Evolutionary conservation across 1,140 invertebrate genomes (phyloP), one percentile per base, ranked within the genome.

Genomic region (Drosophila ironensis): DNA sequence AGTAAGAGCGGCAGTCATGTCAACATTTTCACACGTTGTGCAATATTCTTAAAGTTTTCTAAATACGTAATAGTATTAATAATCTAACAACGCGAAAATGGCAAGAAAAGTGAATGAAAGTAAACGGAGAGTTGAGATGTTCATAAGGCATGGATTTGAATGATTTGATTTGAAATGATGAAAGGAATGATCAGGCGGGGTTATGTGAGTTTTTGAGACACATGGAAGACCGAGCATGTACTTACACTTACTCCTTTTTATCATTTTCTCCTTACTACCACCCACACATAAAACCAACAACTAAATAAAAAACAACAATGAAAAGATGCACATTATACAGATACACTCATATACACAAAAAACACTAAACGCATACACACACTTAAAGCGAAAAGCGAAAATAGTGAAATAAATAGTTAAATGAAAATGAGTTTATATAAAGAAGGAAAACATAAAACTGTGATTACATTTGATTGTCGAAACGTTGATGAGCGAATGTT

Each of bases 401-500:
- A 87, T 86, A 86, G 81, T 84, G 12, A 84, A 86, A 84, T 80
- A 84, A 88, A 80, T 88, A 87, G 84, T 71, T 88, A 87, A 88
- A 84, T 80, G 74, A 80, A 84, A 88, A 72, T 78, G 74, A 74
- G 72, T 88, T 84, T 84, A 88, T 84, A 88, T 78, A 78, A 80
- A 88, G 68, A 88, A 86, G 78, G 86, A 72, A 84, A 88, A 88
- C 75, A 88, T 88, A 88, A 84, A 88, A 84, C 86, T 88, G 86
- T 80, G 84, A 88, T 88, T 84, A 84, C 77, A 88, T 82, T 82
- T 84, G 64, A 71, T 86, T 82, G 70, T 86, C 69, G 51, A 82
- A 56, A 66, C 67, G 54, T 81, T 82, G 77, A 84, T 71, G 61
- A 59, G 42, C 47, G 54, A 86, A 72, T 78, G 75, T 80, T 84